These are phyloP conservation scores for Galerucella nymphaeae DNA, from an alignment of 2,888 invertebrate species.

Conservation along the genomic window DNA sequence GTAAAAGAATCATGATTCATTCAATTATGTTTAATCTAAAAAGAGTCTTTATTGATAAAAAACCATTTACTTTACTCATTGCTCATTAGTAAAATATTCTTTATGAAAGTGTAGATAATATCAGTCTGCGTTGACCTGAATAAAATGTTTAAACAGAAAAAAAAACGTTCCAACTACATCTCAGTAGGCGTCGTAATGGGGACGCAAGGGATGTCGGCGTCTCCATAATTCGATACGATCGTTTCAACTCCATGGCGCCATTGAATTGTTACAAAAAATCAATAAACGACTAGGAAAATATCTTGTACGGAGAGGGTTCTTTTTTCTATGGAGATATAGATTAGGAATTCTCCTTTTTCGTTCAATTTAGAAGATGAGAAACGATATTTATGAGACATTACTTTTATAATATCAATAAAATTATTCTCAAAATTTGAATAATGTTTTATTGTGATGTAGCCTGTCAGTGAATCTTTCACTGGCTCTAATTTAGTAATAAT, in stretches of 20 bases:
- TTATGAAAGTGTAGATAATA: conserved; percentile 8
- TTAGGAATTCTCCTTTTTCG: not conserved
- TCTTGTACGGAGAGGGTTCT: not conserved
- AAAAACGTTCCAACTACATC: conserved; percentile 16
- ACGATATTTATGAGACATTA: not conserved
- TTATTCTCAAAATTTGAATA: no score
- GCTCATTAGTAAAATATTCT: not conserved
- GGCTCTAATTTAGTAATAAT: no score
- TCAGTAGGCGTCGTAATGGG: conserved; percentile 22
- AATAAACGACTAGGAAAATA: conserved; percentile 19
- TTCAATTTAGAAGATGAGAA: not conserved
- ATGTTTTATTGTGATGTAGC: no score
- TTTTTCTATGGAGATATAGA: not conserved
- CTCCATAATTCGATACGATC: conserved; percentile 25
- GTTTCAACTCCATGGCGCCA: conserved; percentile 32
- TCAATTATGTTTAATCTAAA: no score
- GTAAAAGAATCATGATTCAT: no score
- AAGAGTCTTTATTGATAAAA: not conserved
- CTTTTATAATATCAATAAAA: no score
- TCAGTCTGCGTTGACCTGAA: conserved; percentile 18
- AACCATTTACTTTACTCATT: not conserved
- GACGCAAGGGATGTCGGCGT: conserved; percentile 8
- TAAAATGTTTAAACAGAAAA: conserved; percentile 4
- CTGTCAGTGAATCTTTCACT: no score
- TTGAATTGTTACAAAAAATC: conserved; percentile 28